Evolutionary conservation across 2,113 vertebrate genomes (phyloP).

Genomic region (Brachypteracias leptosomus): DNA sequence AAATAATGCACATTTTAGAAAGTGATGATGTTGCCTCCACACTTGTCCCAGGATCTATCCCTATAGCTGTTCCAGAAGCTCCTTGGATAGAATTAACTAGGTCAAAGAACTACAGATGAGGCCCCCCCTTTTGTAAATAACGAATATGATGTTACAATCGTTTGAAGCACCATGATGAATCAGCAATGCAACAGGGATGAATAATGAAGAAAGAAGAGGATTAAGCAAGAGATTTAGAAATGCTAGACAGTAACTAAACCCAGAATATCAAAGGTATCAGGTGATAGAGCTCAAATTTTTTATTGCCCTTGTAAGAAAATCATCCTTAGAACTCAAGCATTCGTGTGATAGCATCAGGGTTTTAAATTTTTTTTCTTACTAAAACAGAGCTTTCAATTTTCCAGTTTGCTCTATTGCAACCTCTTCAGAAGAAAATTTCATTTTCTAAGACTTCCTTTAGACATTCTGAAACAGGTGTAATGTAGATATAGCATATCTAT

Average conservation of each 20-base stretch:
- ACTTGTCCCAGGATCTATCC: neutral
- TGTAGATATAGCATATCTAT: neutral
- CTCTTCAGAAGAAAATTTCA: neutral
- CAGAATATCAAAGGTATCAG: neutral
- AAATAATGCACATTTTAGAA: conserved; percentile 31
- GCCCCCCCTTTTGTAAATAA: neutral
- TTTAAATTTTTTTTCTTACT: neutral
- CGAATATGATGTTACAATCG: neutral
- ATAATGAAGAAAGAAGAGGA: neutral
- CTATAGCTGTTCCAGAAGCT: neutral
- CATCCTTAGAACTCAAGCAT: neutral
- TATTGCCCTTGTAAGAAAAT: neutral
- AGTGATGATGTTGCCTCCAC: neutral
- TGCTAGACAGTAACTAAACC: neutral
- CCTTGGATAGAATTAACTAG: neutral
- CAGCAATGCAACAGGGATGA: neutral
- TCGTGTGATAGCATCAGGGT: neutral
- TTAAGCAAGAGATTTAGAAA: neutral
- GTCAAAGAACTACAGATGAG: neutral
- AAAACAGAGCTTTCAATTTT: neutral
- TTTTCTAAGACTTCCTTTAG: neutral
- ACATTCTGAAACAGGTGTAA: neutral
- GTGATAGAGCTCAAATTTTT: neutral
- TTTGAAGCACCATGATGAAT: neutral
- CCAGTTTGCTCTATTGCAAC: neutral